These are phyloP conservation scores for Cacoxenus indagator DNA, from an alignment of 2,888 invertebrate genomes.

Conservation along the genomic window DNA sequence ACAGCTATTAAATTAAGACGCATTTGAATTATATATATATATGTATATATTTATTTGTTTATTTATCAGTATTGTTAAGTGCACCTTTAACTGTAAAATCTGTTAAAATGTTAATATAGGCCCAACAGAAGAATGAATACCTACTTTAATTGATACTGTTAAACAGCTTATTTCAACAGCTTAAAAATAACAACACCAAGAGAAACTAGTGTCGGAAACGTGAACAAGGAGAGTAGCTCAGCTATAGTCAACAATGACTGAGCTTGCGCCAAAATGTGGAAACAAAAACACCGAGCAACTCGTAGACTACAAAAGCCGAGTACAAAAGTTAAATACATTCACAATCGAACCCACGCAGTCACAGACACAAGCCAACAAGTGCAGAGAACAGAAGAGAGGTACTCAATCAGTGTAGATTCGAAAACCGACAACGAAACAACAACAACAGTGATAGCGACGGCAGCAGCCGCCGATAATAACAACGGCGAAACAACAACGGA, in stretches of 20 bases:
- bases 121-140: background rate
- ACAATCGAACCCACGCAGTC: background rate
- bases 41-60: no score
- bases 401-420: background rate
- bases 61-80: no score
- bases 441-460: background rate
- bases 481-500: background rate
- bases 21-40: no score
- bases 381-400: background rate
- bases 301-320: background rate
- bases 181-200: constrained; percentile 2
- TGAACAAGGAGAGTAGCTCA: constrained; percentile 29
- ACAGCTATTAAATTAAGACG: no score
- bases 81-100: no score
- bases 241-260: constrained; percentile 55
- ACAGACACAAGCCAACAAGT: background rate
- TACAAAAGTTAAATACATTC: no score
- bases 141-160: background rate
- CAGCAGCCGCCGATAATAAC: background rate
- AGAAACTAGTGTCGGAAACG: background rate
- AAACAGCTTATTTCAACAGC: background rate
- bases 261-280: constrained; percentile 56
- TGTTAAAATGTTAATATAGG: no score
- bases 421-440: background rate
- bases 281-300: constrained; percentile 2